Evolutionary conservation across 2,888 invertebrate species (phyloP).

Genomic region (Erebia epiphron): DNA sequence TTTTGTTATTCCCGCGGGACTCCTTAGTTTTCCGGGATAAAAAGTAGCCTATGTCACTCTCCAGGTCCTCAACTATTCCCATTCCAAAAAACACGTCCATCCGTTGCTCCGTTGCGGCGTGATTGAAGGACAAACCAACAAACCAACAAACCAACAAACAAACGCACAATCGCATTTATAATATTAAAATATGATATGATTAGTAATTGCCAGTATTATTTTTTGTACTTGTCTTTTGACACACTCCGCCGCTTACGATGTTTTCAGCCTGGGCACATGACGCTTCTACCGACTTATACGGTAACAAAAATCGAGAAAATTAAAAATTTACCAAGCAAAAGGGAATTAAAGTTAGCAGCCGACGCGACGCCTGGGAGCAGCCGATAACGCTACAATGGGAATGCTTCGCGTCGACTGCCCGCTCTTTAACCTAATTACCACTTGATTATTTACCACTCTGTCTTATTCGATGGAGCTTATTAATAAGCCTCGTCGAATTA

Average conservation of each 20-base stretch:
- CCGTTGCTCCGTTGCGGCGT: no score
- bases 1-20: no score
- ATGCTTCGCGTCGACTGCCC: constrained; percentile 68
- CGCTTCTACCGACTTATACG: neutral
- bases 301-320: constrained; percentile 56
- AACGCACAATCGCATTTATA: no score
- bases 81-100: no score
- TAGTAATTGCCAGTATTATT: no score
- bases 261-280: neutral
- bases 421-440: constrained; percentile 61
- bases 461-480: constrained; percentile 36
- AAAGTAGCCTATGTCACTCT: no score
- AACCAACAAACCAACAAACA: no score
- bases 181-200: no score
- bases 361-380: constrained; percentile 60
- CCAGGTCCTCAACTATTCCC: no score
- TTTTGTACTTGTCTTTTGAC: no score
- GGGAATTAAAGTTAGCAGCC: constrained; percentile 71
- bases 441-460: constrained; percentile 53
- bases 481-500: constrained; percentile 6
- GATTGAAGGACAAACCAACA: no score
- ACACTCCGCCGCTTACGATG: neutral
- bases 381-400: constrained; percentile 77
- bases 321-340: constrained; percentile 71
- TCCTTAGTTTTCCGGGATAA: no score